Evolutionary conservation across 2,113 vertebrate species (phyloP), one percentile per base, ranked within the genome.

Genomic region (Centropus bengalensis): DNA sequence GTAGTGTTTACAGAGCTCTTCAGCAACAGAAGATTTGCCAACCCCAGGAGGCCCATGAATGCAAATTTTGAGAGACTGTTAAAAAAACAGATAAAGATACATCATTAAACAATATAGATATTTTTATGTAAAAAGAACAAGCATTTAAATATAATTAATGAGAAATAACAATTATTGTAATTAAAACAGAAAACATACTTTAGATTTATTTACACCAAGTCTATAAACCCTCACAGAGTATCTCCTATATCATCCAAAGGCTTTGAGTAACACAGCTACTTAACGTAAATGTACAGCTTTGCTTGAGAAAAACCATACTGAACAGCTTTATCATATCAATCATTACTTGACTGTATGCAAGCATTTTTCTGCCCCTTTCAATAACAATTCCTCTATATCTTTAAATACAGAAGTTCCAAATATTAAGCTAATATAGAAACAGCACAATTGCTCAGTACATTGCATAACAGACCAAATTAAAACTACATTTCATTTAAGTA

Each of bases 31-130:
- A 88, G 98, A 99, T 86, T 99, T 99, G 9, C 99, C 99, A 71
- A 98, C 98, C 0, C 98, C 99, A 2, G 99, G 99, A 62, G 99
- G 99, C 11, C 99, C 99, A 8, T 99, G 97, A 8, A 99, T 83
- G 66, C 79, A 99, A 54, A 99, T 47, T 84, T 98, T 98, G 68
- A 99, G 87, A 16, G 99, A 99, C 99, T 99, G 73, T 74, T 19
- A 94, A 91, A 42, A 82, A 81, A 59, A 86, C 36, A 87, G 3
- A 36, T 51, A 38, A 82, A 78, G 30, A 51, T 2, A 21, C 7
- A 45, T 52, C 12, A 58, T 75, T 92, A 77, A 82, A 66, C 12
- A 82, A 20, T 21, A 27, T 1, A 10, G 30, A 69, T 79, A 6
- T 1, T 89, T 91, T 62, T 56, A 55, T 36, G 27, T 54, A 55